Percentiles rank a stretch among this genome's conserved stretches.
Evolutionary conservation across 2,797 vertebrate species (phyloP).

Genomic region (Poecilia velifera): DNA sequence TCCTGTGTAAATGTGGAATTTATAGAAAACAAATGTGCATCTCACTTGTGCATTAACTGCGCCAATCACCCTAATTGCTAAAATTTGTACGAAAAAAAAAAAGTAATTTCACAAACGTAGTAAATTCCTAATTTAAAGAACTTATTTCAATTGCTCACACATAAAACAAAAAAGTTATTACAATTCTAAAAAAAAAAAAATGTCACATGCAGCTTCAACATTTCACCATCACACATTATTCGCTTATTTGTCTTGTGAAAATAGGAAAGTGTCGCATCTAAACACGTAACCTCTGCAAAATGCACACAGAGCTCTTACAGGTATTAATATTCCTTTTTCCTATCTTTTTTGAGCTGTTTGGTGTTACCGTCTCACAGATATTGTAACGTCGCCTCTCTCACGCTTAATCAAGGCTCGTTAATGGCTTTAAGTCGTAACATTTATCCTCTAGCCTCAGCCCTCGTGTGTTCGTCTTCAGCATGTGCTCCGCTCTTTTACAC

Average conservation of each 20-base stretch:
- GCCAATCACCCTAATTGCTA: too few relatives aligned
- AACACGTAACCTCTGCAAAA: neutral
- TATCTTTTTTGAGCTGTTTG: neutral
- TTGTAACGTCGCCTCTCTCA: neutral
- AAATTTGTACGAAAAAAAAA: too few relatives aligned
- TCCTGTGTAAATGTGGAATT: neutral
- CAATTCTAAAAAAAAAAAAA: neutral
- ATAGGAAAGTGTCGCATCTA: neutral
- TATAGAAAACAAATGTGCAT: neutral
- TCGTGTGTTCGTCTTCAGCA: neutral
- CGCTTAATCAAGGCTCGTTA: neutral
- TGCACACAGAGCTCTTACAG: neutral
- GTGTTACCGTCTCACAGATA: neutral
- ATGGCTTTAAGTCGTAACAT: neutral
- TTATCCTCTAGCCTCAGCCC: neutral
- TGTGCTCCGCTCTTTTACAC: neutral
- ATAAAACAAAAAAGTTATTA: neutral
- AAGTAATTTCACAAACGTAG: too few relatives aligned
- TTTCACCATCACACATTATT: neutral
- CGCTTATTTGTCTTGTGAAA: neutral
- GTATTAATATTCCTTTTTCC: neutral
- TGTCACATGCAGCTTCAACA: neutral
- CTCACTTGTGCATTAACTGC: too few relatives aligned
- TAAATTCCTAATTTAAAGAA: neutral
- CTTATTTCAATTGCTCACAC: neutral